Base-by-base conservation (phyloP, 2,888 invertebrate genomes). In the Rhamnusium bicolor region DNA sequence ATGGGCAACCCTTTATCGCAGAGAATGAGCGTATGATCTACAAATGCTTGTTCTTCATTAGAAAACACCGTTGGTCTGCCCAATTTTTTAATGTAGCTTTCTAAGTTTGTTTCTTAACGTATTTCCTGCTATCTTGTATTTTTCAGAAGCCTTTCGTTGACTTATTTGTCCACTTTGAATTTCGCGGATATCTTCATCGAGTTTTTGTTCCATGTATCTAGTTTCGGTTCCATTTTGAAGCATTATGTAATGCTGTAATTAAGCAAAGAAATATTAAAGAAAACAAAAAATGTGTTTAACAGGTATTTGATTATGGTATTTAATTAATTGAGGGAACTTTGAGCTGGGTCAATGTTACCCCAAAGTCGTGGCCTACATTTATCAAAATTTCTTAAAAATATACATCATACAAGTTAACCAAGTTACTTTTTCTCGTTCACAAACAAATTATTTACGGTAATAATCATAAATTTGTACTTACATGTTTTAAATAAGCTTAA, bases 1-100 rank as follows among this genome's bases (percentile, higher is more conserved):
- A 24, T 6, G 6, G 24, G 69, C 32, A 69, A 49, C 4, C 69
- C 69, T 8, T 47, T 18, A 61, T 69, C 62, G 27, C 69, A 49
- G n/a, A 69, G 53, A 21, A 49, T 62, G 49, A 69, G 58, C n/a
- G 58, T 18, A 62, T 62, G 69, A 51, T 69, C 62, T 5, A 62
- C 69, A 62, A 69, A 58, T 60, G 68, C n/a, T 60, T 60, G 46
- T 32, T 68, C 68, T 18, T 68, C 68, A 10, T 58, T 21, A n/a
- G 68, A 32, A 32, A 68, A 40, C 58, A 60, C 58, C 14, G 18
- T 68, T 60, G 68, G 58, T 19, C 46, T 27, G 10, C 68, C 68
- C 6, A 60, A 27, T 29, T 60, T 14, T 60, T 67, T 67, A 24
- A n/a, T 10, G 67, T 29, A 24, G 12, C 16, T 58, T 58, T 60